Percentiles rank a stretch among this genome's conserved stretches.
phyloP scores from a whole-genome alignment of 1,140 invertebrate species.

The Cepaea nemoralis region DNA sequence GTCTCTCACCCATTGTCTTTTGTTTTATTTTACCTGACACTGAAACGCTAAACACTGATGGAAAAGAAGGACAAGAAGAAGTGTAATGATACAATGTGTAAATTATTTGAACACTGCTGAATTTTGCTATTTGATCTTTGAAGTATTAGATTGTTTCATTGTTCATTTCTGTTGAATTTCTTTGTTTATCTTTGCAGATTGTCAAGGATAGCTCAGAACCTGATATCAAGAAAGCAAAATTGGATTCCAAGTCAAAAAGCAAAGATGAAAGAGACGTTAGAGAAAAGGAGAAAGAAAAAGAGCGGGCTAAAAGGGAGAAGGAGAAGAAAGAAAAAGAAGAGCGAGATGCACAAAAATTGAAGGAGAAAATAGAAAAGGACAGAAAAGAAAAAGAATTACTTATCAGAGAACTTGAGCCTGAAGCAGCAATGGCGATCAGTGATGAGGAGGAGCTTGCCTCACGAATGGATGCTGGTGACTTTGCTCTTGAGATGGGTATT shows the following conservation, averaged over 20 bases:
- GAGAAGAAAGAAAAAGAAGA: conserved; percentile 42
- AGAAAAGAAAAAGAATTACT: conserved; percentile 34
- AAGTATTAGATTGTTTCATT: background rate
- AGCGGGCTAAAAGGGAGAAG: conserved; percentile 43
- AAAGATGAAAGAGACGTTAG: conserved; percentile 45
- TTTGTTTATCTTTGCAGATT: conserved; percentile 31
- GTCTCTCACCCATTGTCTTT: no score
- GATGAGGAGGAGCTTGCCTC: conserved; percentile 36
- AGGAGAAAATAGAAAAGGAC: conserved; percentile 45
- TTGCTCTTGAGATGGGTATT: conserved; percentile 82
- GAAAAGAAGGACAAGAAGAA: no score
- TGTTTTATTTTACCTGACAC: no score
- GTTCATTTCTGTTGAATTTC: background rate
- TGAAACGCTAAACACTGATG: no score
- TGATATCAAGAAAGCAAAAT: conserved; percentile 45
- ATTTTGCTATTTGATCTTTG: no score
- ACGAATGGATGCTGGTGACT: conserved; percentile 72
- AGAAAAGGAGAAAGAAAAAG: conserved; percentile 41
- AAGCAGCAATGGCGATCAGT: conserved; percentile 29
- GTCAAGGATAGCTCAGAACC: conserved; percentile 42
- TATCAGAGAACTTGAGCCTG: conserved; percentile 14
- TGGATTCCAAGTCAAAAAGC: conserved; percentile 32
- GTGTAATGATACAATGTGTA: no score
- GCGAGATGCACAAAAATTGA: conserved; percentile 41
- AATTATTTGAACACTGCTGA: background rate